These are phyloP conservation scores for Amphimallon solstitiale DNA, from an alignment of 2,888 invertebrate genomes.

Conservation along the genomic window DNA sequence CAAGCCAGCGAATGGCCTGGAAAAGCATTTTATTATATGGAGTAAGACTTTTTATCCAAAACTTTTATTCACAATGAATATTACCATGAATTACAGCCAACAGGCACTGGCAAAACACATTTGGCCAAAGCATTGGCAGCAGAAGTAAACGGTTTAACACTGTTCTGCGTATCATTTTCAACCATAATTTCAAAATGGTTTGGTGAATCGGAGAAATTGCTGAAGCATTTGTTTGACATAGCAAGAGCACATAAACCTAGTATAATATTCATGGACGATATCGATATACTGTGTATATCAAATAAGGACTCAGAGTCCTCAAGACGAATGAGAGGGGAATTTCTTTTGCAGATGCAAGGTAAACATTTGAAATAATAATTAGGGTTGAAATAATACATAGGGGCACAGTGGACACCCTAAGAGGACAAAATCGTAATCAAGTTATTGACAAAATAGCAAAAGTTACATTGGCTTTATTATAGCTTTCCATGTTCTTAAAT, in stretches of 20 bases:
- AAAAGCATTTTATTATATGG: constrained; percentile 98
- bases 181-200: constrained; percentile 99
- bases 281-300: constrained; percentile 97
- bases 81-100: constrained; percentile 70
- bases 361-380: no score
- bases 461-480: no score
- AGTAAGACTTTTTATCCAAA: constrained; percentile 61
- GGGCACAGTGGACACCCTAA: no score
- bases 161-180: constrained; percentile 98
- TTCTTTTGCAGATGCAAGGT: constrained; percentile 99
- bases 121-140: constrained; percentile 99
- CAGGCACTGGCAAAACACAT: constrained; percentile 99
- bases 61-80: constrained; percentile 3
- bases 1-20: constrained; percentile 98
- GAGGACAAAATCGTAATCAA: no score
- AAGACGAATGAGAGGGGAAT: constrained; percentile 97
- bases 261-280: constrained; percentile 99
- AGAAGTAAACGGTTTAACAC: constrained; percentile 99
- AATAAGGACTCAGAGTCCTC: constrained; percentile 99
- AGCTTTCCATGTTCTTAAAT: no score
- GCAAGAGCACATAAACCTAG: constrained; percentile 96
- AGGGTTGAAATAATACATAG: no score
- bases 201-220: constrained; percentile 97
- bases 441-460: no score
- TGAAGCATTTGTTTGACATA: constrained; percentile 93